Evolutionary conservation across 1,140 invertebrate species (phyloP).

Genomic region (Proales similis): DNA sequence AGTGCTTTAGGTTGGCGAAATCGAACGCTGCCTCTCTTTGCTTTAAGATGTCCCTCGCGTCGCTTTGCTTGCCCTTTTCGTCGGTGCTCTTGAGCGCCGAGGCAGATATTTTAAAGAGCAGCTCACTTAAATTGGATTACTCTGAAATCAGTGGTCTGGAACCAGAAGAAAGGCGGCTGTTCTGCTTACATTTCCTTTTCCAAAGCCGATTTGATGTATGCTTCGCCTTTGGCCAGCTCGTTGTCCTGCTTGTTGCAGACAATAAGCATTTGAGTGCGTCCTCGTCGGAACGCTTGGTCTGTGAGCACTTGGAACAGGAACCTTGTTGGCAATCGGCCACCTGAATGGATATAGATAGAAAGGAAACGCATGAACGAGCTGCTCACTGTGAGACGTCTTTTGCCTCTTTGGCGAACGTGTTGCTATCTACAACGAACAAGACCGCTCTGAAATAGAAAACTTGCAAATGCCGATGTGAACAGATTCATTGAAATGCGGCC

Average conservation of each 20-base stretch:
- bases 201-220: conserved; percentile 18
- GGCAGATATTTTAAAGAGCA: conserved; percentile 19
- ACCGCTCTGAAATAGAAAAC: conserved; percentile 8
- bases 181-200: conserved; percentile 35
- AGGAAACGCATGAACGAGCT: neutral
- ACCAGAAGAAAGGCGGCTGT: neutral
- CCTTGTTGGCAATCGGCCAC: neutral
- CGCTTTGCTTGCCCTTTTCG: neutral
- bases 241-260: conserved; percentile 33
- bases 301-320: conserved; percentile 26
- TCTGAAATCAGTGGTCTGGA: neutral
- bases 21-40: conserved; percentile 5
- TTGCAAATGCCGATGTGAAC: neutral
- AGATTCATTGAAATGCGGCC: neutral
- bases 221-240: conserved; percentile 11
- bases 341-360: neutral
- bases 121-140: conserved; percentile 1
- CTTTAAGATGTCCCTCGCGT: neutral
- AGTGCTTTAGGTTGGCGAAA: conserved; percentile 26
- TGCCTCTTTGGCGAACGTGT: conserved; percentile 12
- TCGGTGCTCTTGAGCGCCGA: neutral
- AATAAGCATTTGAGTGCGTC: neutral
- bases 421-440: conserved; percentile 18
- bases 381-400: conserved; percentile 28
- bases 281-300: neutral